Evolutionary conservation across 2,113 vertebrate species (phyloP).

Genomic region (Phylloscopus trochiloides): DNA sequence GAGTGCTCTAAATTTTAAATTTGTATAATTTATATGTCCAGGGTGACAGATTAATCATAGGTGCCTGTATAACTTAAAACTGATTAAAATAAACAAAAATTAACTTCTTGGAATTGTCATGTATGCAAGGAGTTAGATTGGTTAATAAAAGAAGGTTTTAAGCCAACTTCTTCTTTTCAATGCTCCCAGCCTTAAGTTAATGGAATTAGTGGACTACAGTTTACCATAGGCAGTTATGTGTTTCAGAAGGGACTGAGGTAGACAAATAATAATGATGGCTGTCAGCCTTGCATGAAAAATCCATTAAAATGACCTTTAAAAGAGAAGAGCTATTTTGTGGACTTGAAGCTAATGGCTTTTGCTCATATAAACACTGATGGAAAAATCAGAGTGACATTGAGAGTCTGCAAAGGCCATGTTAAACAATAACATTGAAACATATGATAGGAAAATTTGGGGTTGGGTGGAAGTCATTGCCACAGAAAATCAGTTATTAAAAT

Average conservation of each 20-base stretch:
- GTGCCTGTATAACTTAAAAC: slow-evolving; percentile 1
- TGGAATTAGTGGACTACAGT: background rate
- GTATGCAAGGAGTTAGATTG: background rate
- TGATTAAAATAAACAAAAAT: slow-evolving; percentile 50
- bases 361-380: background rate
- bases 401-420: background rate
- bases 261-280: background rate
- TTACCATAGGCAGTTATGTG: background rate
- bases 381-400: background rate
- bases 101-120: background rate
- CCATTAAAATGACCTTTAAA: background rate
- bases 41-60: slow-evolving; percentile 35
- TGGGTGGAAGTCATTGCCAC: background rate
- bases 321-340: background rate
- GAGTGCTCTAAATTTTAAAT: background rate
- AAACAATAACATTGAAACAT: background rate
- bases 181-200: background rate
- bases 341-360: background rate
- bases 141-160: background rate
- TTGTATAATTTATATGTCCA: slow-evolving; percentile 6
- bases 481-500: background rate
- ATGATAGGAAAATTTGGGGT: background rate
- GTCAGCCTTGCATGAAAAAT: background rate
- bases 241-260: background rate
- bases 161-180: background rate